Evolutionary conservation across 2,888 invertebrate genomes (phyloP).

Genomic region (Apodemia arnacis): DNA sequence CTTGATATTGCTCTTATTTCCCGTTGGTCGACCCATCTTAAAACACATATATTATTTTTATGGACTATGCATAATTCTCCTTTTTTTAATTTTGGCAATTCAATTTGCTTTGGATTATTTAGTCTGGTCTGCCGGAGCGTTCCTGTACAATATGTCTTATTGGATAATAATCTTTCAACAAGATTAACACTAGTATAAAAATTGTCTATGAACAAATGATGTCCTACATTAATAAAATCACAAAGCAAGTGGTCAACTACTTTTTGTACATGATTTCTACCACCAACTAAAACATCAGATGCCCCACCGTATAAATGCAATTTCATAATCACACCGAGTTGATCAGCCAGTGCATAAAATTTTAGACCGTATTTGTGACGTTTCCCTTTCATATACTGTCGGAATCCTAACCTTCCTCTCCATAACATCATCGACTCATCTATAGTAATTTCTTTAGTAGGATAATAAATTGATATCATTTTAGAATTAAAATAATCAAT

Average conservation of each 20-base stretch:
- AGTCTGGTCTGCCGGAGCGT: conserved; percentile 61
- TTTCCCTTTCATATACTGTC: conserved; percentile 74
- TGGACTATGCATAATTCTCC: conserved; percentile 58
- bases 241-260: conserved; percentile 60
- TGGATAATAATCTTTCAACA: conserved; percentile 60
- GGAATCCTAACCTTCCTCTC: conserved; percentile 64
- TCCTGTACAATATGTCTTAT: conserved; percentile 71
- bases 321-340: conserved; percentile 70
- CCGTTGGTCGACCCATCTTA: conserved; percentile 76
- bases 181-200: conserved; percentile 69
- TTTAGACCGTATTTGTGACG: conserved; percentile 72
- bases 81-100: conserved; percentile 55
- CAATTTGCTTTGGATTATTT: conserved; percentile 59
- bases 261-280: conserved; percentile 72
- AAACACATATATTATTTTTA: conserved; percentile 59
- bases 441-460: conserved; percentile 52
- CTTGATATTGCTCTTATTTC: conserved; percentile 84
- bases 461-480: conserved; percentile 54
- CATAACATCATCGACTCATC: conserved; percentile 74
- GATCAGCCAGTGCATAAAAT: conserved; percentile 72
- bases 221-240: conserved; percentile 48
- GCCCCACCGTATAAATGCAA: conserved; percentile 69
- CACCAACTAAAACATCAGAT: conserved; percentile 70
- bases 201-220: conserved; percentile 70
- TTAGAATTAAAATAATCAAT: conserved; percentile 57